These are phyloP conservation scores for Sclerurus mexicanus DNA, from an alignment of 2,113 vertebrate species.

Conservation along the genomic window DNA sequence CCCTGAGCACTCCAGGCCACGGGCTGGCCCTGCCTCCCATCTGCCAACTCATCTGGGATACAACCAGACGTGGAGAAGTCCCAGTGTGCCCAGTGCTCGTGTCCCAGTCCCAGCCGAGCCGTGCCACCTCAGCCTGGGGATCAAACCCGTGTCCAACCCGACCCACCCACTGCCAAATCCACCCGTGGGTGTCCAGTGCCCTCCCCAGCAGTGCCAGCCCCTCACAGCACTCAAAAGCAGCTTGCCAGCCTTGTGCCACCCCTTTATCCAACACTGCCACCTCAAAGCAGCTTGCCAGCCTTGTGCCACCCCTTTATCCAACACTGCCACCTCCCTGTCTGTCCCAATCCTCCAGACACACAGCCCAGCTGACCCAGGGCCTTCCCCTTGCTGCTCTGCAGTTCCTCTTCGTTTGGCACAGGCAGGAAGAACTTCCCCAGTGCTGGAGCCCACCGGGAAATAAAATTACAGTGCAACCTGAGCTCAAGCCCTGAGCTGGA, in stretches of 20 bases:
- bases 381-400: neutral
- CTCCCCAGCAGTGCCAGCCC: neutral
- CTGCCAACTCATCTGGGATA: neutral
- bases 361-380: neutral
- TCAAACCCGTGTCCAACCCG: neutral
- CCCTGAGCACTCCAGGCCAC: neutral
- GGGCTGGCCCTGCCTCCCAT: rapidly evolving
- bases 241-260: neutral
- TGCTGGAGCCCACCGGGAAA: neutral
- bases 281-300: neutral
- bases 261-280: rapidly evolving
- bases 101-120: neutral
- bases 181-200: rapidly evolving
- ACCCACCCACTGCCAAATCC: neutral
- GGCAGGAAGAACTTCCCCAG: neutral
- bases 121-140: neutral
- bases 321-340: neutral
- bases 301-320: rapidly evolving
- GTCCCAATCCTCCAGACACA: neutral
- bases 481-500: neutral
- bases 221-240: neutral
- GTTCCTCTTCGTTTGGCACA: neutral
- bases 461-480: rapidly evolving
- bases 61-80: neutral
- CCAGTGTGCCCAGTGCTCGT: rapidly evolving